Evolutionary conservation across 2,888 invertebrate genomes (phyloP), one percentile per base, ranked within the genome.

Genomic region (Euspilapteryx auroguttella): DNA sequence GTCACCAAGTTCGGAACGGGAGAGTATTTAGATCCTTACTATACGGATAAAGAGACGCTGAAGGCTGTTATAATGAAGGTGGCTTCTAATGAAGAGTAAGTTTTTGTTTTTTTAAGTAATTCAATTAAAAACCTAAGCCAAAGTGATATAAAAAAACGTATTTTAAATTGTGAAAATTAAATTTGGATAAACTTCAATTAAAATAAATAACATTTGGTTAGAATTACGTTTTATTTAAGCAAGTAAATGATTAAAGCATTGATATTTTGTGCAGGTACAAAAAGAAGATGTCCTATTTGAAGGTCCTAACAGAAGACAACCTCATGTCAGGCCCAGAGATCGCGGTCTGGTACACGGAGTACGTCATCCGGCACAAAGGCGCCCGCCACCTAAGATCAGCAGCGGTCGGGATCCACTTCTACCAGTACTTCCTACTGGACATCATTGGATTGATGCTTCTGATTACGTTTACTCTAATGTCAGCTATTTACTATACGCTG

Each of bases 341-440:
- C 32, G 77, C 78, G 1, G 41, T 77, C 1, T 69, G 69, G 63
- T 79, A 78, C 78, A 78, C 78, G 2, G 79, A 80, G 33, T 79
- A 79, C 37, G 62, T 79, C 5, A 36, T 79, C 9, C 56, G 64
- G 12, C 59, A 79, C 32, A 46, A 56, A 12, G 73, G 73, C 1
- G 69, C 76, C 1, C 47, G 47, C 4, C 63, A 69, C 36, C 49
- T 79, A 4, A 61, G 66, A 8, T 66, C 77, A 6, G 53, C 75
- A 9, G 54, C 50, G 2, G 55, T 64, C 4, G 68, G 66, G 11
- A 33, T 59, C 7, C 48, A 61, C 5, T 55, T 56, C 35, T 41
- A 53, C 30, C 52, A 61, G 39, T 73, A 73, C 35, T 65, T 61
- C 29, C 40, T 71, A 41, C 27, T 78, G 25, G 75, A 79, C 35